These are phyloP conservation scores for Camponotus pennsylvanicus DNA, from an alignment of 1,140 invertebrate genomes.

Conservation along the genomic window DNA sequence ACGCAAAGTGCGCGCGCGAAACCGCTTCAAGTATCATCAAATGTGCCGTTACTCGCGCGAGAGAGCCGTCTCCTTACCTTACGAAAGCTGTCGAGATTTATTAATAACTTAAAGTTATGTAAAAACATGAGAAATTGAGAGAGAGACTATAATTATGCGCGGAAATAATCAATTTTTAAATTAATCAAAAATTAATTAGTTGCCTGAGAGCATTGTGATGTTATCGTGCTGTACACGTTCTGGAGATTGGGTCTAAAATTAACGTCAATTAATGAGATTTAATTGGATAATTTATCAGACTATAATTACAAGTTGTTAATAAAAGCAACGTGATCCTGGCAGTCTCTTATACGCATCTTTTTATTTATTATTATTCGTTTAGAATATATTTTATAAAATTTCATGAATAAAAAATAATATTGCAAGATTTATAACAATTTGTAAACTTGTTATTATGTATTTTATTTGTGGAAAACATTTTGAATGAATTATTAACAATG, in stretches of 20 bases:
- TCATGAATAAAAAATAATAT: not conserved
- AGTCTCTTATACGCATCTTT: not conserved
- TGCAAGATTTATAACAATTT: not conserved
- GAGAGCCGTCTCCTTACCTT: slow-evolving; percentile 10
- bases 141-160: slow-evolving; percentile 14
- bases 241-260: not conserved
- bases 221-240: not conserved
- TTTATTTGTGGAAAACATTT: slow-evolving; percentile 4
- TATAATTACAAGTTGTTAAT: not conserved
- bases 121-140: slow-evolving; percentile 24
- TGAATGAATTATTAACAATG: not conserved
- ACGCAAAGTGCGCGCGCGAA: slow-evolving; percentile 46
- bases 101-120: slow-evolving; percentile 36
- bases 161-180: slow-evolving; percentile 29
- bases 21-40: slow-evolving; percentile 35
- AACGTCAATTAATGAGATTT: no score
- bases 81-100: not conserved
- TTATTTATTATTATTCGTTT: no score
- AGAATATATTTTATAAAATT: not conserved
- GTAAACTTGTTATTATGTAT: not conserved
- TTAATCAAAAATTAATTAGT: not conserved
- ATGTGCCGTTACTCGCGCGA: slow-evolving; percentile 35
- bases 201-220: not conserved
- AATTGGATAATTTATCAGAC: not conserved
- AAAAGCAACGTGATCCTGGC: not conserved